Base-by-base conservation (phyloP, 2,797 vertebrate genomes). In the Tokudaia tokunoshimensis region DNA sequence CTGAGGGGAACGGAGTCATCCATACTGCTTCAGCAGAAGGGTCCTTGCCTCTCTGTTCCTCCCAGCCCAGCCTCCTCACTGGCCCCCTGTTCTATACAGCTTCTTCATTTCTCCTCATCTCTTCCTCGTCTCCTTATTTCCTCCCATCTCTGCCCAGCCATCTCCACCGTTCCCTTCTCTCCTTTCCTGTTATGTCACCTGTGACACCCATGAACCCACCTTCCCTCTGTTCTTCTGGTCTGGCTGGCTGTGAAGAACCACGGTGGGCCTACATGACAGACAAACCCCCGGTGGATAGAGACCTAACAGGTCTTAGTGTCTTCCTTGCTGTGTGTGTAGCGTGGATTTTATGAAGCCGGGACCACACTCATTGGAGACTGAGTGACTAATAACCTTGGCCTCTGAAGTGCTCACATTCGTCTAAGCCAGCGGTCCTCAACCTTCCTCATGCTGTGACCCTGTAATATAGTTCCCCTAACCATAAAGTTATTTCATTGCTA, bases 11-110 rank as follows among this genome's bases (percentile, higher is more conserved):
- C 1, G 1, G 44, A 5, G 0, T 9, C 41, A 12, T 52, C 26
- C 26, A 10, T 15, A 19, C 24, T 61, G 57, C 37, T 63, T 37
- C 3, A 11, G 24, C 37, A 44, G 24, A 59, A 31, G 59, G 41
- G 59, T 65, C 55, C 24, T 41, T 2, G 1, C 26, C 29, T 34
- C 15, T 12, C 59, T 19, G 26, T 10, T 20, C 29, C 17, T 50
- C 29, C 5, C 41, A 44, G 37, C 82, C 44, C 0, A 0, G 0
- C 22, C 0, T 0, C 0, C 12, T 31, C 44, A 88, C 34, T 75
- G 41, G 24, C 44, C 15, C 15, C 50, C 79, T 6, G 34, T 55
- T 34, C 14, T 29, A 47, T 0, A 20, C 26, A 1, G 11, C 4
- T 29, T 26, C 24, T 6, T 6, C 1, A 44, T 78, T 31, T 47